These are phyloP conservation scores for Holothuria glaberrima DNA, from an alignment of 35 echinoderm and acorn worm species.

Conservation along the genomic window DNA sequence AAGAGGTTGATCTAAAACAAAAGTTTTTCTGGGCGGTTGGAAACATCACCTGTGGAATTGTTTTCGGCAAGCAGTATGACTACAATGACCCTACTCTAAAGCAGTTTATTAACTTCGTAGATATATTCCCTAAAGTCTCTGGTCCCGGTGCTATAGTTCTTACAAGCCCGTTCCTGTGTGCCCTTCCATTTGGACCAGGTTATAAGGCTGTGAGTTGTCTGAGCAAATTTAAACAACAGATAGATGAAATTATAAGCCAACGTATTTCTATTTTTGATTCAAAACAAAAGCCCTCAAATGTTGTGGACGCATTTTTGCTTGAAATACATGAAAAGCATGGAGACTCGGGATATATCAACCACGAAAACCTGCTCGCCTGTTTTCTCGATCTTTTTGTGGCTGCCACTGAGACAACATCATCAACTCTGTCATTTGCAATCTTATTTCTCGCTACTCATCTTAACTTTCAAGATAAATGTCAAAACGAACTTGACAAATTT, in stretches of 20 bases:
- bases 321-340: not conserved
- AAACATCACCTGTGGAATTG: too few species aligned
- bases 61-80: too few species aligned
- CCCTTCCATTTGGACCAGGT: constrained; percentile 14
- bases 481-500: not conserved
- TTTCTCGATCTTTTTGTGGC: not conserved
- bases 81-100: too few species aligned
- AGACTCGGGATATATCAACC: not conserved
- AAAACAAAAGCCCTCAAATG: not conserved
- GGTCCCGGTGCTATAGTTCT: not conserved
- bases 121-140: not conserved
- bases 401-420: not conserved
- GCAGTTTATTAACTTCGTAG: constrained; percentile 6
- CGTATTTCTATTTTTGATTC: not conserved
- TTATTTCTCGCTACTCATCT: not conserved
- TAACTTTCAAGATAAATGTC: not conserved
- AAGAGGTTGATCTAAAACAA: too few species aligned
- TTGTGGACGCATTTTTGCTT: constrained; percentile 21
- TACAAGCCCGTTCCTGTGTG: too few species aligned
- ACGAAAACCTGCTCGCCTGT: not conserved
- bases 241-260: not conserved
- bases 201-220: not conserved
- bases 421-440: not conserved
- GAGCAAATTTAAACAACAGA: not conserved
- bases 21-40: too few species aligned